Conservation (phyloP, 2,113 vertebrate genomes). For the Lontra canadensis region DNA sequence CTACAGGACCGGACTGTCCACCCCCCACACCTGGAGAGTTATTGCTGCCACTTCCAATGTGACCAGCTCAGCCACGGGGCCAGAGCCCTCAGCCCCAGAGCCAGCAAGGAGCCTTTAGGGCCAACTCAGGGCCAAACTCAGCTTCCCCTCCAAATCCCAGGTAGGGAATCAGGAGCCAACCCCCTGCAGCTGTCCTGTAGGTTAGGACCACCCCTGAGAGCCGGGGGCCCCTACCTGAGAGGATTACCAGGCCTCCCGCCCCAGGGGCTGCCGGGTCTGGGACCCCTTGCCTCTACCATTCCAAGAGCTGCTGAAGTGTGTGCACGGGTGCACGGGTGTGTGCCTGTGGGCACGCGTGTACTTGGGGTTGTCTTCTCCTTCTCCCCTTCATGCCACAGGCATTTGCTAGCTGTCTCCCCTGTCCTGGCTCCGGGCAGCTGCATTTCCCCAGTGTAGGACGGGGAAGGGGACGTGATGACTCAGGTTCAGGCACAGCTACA, state of each 20-base stretch:
- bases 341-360: background rate
- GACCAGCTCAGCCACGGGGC: background rate
- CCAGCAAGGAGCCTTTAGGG: background rate
- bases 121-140: background rate
- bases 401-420: background rate
- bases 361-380: too few species aligned
- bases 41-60: too few species aligned
- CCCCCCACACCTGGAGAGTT: background rate
- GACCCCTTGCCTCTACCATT: background rate
- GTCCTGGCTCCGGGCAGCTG: background rate
- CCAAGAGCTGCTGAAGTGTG: background rate
- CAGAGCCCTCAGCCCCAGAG: background rate
- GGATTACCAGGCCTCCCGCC: too few species aligned
- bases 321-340: too few species aligned
- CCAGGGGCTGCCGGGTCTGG: background rate
- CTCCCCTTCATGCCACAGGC: background rate
- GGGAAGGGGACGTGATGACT: background rate
- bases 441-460: fast-evolving
- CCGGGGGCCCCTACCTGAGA: background rate
- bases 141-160: background rate
- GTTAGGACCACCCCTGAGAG: background rate
- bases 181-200: background rate
- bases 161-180: background rate
- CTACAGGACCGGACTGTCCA: background rate
- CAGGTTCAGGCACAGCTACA: background rate